Conservation (phyloP, 1,140 invertebrate species). For the Drosophila leontia region DNA sequence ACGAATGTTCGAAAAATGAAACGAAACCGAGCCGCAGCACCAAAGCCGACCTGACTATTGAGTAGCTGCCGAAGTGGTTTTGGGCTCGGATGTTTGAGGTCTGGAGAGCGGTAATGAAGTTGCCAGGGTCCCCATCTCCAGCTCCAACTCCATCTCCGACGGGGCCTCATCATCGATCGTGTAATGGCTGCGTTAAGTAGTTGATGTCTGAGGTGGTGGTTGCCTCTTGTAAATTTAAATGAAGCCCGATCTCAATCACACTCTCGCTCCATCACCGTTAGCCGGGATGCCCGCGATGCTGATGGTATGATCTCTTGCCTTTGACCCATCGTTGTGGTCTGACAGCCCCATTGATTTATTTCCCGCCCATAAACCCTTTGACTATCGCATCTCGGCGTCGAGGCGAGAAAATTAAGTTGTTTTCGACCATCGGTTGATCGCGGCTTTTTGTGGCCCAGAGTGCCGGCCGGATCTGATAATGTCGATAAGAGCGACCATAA, state of each 20-base stretch:
- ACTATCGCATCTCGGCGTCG: constrained; percentile 40
- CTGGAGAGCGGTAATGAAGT: constrained; percentile 81
- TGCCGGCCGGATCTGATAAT: constrained; percentile 57
- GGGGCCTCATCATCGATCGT: constrained; percentile 57
- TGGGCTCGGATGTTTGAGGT: constrained; percentile 27
- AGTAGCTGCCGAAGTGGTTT: constrained; percentile 52
- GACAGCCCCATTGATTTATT: constrained; percentile 73
- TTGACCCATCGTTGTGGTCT: constrained; percentile 64
- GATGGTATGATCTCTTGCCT: constrained; percentile 65
- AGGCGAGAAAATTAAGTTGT: constrained; percentile 83
- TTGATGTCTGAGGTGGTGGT: constrained; percentile 60
- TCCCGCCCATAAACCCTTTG: constrained; percentile 53
- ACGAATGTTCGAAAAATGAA: constrained; percentile 78
- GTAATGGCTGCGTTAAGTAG: constrained; percentile 83
- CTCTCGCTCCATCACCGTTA: constrained; percentile 61
- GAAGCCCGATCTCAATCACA: constrained; percentile 49
- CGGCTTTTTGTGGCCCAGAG: constrained; percentile 21
- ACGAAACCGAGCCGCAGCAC: constrained; percentile 65
- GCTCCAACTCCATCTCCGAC: background rate
- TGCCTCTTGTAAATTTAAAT: constrained; percentile 82
- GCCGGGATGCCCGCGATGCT: constrained; percentile 20
- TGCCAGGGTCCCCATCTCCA: constrained; percentile 44
- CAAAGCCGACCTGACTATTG: constrained; percentile 52
- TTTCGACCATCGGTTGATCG: constrained; percentile 26
- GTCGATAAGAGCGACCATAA: constrained; percentile 63